Base-by-base conservation (phyloP, 92 coral and sea anemone species). In the Bergia puertoricense region DNA sequence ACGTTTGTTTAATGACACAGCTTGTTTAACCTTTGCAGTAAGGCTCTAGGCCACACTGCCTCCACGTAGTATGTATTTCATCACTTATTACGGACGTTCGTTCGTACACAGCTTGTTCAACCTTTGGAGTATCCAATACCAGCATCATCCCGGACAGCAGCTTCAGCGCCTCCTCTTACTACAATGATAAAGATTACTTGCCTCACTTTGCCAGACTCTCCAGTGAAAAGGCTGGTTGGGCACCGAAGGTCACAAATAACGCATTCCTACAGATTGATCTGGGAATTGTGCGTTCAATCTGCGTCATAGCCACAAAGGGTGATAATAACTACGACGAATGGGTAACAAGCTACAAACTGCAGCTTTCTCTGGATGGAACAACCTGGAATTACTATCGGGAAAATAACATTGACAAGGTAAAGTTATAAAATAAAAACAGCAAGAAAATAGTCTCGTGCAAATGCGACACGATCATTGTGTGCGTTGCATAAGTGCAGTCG, bases 131-230 rank as follows among this genome's bases (percentile, higher is more conserved):
- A 10, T 16, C 20, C 15, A n/a, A 73, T 22, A 0, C 77, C 23
- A 40, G 18, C 43, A 37, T 73, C 1, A 73, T 73, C 44, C 77
- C 77, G 15, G 77, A 73, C 43, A 73, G 44, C 43, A 40, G 51
- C 1, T 76, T 76, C 0, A 50, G 44, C 8, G 83, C 83, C 66
- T 50, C 83, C 0, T 79, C 83, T n/a, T 8, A 30, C 7, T 54
- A 54, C 41, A 30, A 43, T 44, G 40, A 38, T 30, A 36, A 44
- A 7, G 37, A 48, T 7, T 51, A 79, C 41, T 23, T 79, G 66
- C 83, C 83, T 1, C 83, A 79, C 43, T 50, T 46, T 50, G 83
- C 69, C 83, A 79, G 68, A 37, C 40, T 79, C 41, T 50, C 66
- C 3, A 50, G 68, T 11, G 83, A 14, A 4, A 50, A 79, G 20